A percentile compares a stretch with the other conserved stretches of the same genome.
These are phyloP conservation scores for Promerops cafer DNA, from an alignment of 2,113 vertebrate genomes.

Conservation along the genomic window DNA sequence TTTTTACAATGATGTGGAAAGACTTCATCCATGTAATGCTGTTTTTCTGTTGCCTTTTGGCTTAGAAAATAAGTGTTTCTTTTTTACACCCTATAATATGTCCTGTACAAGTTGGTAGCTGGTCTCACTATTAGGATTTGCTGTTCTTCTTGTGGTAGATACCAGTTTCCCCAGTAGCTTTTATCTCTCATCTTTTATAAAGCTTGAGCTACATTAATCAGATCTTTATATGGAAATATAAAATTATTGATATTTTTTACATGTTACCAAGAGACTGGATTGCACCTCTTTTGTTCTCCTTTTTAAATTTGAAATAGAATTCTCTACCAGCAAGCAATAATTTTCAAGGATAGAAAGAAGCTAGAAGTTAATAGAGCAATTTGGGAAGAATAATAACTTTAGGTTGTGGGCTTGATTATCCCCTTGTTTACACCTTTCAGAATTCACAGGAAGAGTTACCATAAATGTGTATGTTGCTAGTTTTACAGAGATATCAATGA, in stretches of 20 bases:
- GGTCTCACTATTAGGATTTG: not conserved
- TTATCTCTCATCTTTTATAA: not conserved
- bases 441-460: not conserved
- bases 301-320: not conserved
- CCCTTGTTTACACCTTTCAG: not conserved
- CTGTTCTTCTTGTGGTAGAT: not conserved
- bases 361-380: not conserved
- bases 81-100: not conserved
- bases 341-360: not conserved
- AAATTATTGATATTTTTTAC: not conserved
- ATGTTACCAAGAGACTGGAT: not conserved
- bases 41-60: not conserved
- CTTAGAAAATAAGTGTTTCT: not conserved
- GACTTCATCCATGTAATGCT: not conserved
- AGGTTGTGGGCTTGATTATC: not conserved
- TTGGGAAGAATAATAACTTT: not conserved
- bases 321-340: not conserved
- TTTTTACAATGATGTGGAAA: not conserved
- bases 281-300: not conserved
- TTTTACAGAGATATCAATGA: not conserved
- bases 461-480: not conserved
- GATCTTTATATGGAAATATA: not conserved
- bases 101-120: not conserved
- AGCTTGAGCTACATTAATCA: not conserved
- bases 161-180: not conserved